phyloP scores from a whole-genome alignment of 2,797 vertebrate species.

The Crenuchus spilurus region DNA sequence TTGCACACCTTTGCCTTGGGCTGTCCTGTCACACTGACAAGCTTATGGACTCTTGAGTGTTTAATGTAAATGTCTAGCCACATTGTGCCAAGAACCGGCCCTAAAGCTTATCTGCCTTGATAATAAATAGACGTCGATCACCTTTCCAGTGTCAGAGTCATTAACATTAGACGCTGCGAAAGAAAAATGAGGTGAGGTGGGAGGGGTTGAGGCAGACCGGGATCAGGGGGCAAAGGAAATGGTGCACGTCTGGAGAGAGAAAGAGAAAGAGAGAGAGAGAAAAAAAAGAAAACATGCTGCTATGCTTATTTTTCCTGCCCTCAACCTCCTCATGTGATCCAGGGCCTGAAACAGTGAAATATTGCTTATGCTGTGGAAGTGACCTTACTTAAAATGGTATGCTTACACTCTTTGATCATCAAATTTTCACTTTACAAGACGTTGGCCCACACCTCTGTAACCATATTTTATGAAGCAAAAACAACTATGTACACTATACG shows the following conservation, averaged over 20 bases:
- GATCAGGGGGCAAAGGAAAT: constrained; percentile 82
- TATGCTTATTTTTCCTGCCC: constrained; percentile 84
- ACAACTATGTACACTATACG: too few relatives aligned
- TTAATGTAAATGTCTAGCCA: constrained; percentile 66
- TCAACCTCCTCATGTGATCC: constrained; percentile 83
- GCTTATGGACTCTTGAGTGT: constrained; percentile 69
- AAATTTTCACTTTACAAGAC: constrained; percentile 74
- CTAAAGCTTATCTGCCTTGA: constrained; percentile 72
- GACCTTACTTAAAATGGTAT: constrained; percentile 82
- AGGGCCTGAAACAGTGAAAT: constrained; percentile 70
- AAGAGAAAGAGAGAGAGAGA: neutral
- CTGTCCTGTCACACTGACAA: constrained; percentile 81
- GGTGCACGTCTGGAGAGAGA: constrained; percentile 70
- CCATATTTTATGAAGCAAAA: constrained; percentile 52
- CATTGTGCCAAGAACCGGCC: constrained; percentile 60
- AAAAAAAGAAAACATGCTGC: constrained; percentile 72
- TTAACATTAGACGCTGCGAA: constrained; percentile 80
- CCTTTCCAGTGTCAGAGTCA: constrained; percentile 81
- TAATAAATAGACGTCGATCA: constrained; percentile 83
- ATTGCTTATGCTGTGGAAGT: constrained; percentile 72
- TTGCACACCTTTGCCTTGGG: constrained; percentile 76
- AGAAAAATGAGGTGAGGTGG: constrained; percentile 65
- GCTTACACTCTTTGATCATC: constrained; percentile 68
- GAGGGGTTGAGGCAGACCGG: constrained; percentile 51
- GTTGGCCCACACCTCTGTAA: constrained; percentile 45